A percentile compares a stretch with the other conserved stretches of the same genome.
These are phyloP conservation scores for Oncorhynchus mykiss DNA, from an alignment of 2,113 vertebrate genomes.

Conservation along the genomic window DNA sequence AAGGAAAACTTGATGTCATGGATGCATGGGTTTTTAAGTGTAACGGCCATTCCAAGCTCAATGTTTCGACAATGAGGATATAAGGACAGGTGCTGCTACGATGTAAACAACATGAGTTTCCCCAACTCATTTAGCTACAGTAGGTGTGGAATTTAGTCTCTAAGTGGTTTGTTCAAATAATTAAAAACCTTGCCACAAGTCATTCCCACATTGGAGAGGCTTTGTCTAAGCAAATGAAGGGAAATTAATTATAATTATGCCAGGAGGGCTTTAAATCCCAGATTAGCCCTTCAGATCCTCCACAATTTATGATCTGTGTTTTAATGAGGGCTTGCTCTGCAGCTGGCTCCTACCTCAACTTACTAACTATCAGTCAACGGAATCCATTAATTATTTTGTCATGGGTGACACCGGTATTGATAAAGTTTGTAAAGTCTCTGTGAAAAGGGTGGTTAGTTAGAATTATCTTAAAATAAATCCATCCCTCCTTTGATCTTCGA, in stretches of 20 bases:
- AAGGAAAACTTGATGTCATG: too few relatives aligned
- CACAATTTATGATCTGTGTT: slow-evolving; percentile 34
- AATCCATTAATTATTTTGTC: slow-evolving; percentile 4
- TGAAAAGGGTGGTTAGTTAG: too few relatives aligned
- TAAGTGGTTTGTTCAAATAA: neutral
- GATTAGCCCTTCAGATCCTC: slow-evolving; percentile 18
- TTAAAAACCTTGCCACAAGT: neutral
- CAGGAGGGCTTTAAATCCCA: slow-evolving; percentile 38
- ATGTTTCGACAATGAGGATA: too few relatives aligned
- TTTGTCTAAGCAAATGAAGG: slow-evolving; percentile 6
- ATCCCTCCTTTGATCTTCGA: neutral
- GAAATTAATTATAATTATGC: slow-evolving; percentile 20
- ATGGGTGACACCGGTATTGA: neutral
- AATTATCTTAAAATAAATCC: neutral
- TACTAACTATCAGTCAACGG: neutral
- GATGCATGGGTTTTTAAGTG: too few relatives aligned
- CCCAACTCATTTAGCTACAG: neutral
- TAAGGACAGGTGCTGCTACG: too few relatives aligned
- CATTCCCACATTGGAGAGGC: neutral
- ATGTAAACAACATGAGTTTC: neutral
- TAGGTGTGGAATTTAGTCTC: neutral
- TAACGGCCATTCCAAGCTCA: too few relatives aligned
- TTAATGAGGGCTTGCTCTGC: slow-evolving; percentile 17
- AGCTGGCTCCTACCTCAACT: neutral
- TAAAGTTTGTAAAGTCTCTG: slow-evolving; percentile 1